Percentiles rank a stretch among this genome's conserved stretches.
These are phyloP conservation scores for Dryas iulia DNA, from an alignment of 1,140 invertebrate genomes.

Conservation along the genomic window DNA sequence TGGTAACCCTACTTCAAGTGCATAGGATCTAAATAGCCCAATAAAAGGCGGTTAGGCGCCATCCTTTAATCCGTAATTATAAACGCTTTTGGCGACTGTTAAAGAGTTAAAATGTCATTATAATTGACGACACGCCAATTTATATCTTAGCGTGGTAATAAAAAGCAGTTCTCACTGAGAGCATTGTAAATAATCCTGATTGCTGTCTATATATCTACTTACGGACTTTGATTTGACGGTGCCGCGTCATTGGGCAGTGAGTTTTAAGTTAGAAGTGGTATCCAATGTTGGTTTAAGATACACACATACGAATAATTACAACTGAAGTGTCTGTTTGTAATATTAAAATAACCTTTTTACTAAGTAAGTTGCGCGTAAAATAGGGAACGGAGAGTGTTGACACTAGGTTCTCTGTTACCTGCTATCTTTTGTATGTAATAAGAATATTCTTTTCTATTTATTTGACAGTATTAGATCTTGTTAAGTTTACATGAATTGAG, in stretches of 20 bases:
- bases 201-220: conserved; percentile 45
- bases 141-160: conserved; percentile 45
- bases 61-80: conserved; percentile 50
- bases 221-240: conserved; percentile 31
- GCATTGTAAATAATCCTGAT: conserved; percentile 58
- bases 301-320: too few relatives aligned
- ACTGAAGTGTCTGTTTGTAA: too few relatives aligned
- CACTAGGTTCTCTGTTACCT: too few relatives aligned
- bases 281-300: too few relatives aligned
- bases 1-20: neutral
- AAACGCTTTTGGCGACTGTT: conserved; percentile 50
- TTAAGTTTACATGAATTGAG: too few relatives aligned
- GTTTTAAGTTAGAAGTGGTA: neutral
- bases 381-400: too few relatives aligned
- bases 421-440: too few relatives aligned
- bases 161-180: conserved; percentile 38
- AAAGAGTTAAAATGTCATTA: conserved; percentile 48
- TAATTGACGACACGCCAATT: conserved; percentile 55
- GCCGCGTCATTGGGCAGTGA: conserved; percentile 10
- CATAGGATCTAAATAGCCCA: conserved; percentile 18
- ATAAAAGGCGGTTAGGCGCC: conserved; percentile 38
- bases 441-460: too few relatives aligned
- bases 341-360: too few relatives aligned
- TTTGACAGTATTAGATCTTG: too few relatives aligned
- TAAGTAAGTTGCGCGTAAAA: too few relatives aligned